Base-by-base conservation (phyloP, 2,888 invertebrate genomes). In the Heliconius sara region DNA sequence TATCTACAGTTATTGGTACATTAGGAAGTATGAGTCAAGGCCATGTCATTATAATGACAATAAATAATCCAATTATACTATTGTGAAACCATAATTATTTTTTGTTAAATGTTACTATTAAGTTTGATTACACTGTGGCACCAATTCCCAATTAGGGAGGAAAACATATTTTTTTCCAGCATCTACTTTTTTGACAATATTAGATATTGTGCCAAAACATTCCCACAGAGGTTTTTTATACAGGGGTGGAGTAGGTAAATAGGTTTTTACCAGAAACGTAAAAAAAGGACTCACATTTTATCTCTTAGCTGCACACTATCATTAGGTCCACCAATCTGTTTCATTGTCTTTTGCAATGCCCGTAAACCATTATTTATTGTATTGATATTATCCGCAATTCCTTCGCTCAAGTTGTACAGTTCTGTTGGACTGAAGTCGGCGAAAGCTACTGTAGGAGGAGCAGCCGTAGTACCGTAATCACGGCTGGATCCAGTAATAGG, bases 301-400 rank as follows among this genome's bases (percentile, higher is more conserved):
- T 95, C 93, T 75, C 95, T 90, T 47, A 95, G 83, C 82, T 92
- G 91, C 60, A 97, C 96, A 89, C 96, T 97, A 89, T 98, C 98
- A 89, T 96, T 96, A 25, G 96, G 94, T 2, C 97, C 97, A 52
- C 98, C 98, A 83, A 98, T 96, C 83, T 96, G 96, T 89, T 97
- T 97, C 85, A 97, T 93, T 85, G 97, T 96, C 88, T 96, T 97
- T 88, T 98, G 97, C 84, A 98, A 90, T 7, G 96, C 95, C 85
- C 96, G 96, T 89, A 97, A 96, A 83, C 97, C 97, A 70, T 96
- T 96, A 87, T 97, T 97, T 76, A 98, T 97, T 0, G 97, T 96
- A 87, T 97, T 97, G 77, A 98, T 97, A 91, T 98, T 98, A 78
- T 97, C 97, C 0, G 97, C 97, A 80, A 98, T 97, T 86, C 97